Percentiles rank a stretch among this genome's conserved stretches.
Conservation (phyloP, 2,888 invertebrate species). For the Osmoderma eremita region DNA sequence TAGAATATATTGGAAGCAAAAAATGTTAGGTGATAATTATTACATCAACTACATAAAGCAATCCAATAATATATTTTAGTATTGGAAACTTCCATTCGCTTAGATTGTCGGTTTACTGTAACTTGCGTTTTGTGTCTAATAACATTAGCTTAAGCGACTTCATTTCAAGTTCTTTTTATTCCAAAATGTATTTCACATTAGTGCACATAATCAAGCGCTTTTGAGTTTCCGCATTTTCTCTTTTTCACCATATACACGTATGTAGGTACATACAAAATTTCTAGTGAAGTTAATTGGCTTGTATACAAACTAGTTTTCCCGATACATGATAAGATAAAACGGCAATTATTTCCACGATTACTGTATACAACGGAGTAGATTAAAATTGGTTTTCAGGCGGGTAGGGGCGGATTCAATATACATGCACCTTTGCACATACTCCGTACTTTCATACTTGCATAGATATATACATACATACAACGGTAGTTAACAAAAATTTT, state of each 20-base stretch:
- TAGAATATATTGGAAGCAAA: too few relatives aligned
- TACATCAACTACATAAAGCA: too few relatives aligned
- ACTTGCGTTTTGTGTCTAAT: too few relatives aligned
- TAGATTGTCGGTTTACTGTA: too few relatives aligned
- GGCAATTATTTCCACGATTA: constrained; percentile 61
- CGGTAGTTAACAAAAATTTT: constrained; percentile 39
- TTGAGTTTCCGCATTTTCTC: not conserved
- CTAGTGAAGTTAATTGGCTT: constrained; percentile 45
- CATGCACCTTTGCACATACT: constrained; percentile 39
- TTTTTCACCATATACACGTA: constrained; percentile 5
- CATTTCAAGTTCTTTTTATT: too few relatives aligned
- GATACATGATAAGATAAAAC: constrained; percentile 60
- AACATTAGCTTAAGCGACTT: too few relatives aligned
- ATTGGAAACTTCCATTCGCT: too few relatives aligned
- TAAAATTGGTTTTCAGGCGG: constrained; percentile 37
- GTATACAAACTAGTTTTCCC: constrained; percentile 53
- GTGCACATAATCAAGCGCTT: constrained; percentile 4
- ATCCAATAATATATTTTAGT: too few relatives aligned
- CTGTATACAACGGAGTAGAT: constrained; percentile 7
- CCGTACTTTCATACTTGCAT: constrained; percentile 36
- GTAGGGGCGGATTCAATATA: constrained; percentile 22
- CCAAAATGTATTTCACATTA: not conserved
- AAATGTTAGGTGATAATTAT: too few relatives aligned
- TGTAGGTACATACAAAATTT: constrained; percentile 25
- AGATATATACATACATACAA: constrained; percentile 14